A percentile compares a stretch with the other conserved stretches of the same genome.
phyloP scores from a whole-genome alignment of 2,888 invertebrate species.

The Drosophila koepferae region DNA sequence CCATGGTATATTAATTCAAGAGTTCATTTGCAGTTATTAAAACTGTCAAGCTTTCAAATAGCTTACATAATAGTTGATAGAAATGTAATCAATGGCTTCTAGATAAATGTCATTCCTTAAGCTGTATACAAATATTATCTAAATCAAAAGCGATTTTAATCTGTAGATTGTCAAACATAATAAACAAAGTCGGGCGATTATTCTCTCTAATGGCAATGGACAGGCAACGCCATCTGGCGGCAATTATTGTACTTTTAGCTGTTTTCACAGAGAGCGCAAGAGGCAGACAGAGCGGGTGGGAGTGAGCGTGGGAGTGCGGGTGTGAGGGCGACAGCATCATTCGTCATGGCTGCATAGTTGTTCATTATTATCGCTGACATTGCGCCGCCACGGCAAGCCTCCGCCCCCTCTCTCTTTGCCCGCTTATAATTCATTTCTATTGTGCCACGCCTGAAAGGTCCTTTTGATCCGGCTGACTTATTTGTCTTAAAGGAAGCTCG shows the following conservation, averaged over 20 bases:
- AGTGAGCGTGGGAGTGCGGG: neutral
- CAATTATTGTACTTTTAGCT: slow-evolving; percentile 24
- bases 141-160: neutral
- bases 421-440: slow-evolving; percentile 63
- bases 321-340: slow-evolving; percentile 55
- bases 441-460: slow-evolving; percentile 77
- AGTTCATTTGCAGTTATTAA: neutral
- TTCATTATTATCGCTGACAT: slow-evolving; percentile 79
- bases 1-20: too few relatives aligned
- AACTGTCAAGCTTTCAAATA: neutral
- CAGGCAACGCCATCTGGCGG: slow-evolving; percentile 24
- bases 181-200: slow-evolving; percentile 21
- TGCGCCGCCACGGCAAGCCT: slow-evolving; percentile 22
- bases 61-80: neutral
- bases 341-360: slow-evolving; percentile 75
- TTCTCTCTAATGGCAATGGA: slow-evolving; percentile 44
- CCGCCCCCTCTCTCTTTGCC: neutral
- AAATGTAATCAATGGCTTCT: neutral
- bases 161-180: neutral
- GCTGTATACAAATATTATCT: neutral
- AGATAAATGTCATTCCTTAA: neutral
- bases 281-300: neutral
- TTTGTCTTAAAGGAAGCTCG: slow-evolving; percentile 83
- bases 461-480: slow-evolving; percentile 83
- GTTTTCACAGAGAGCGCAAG: neutral